A percentile compares a stretch with the other conserved stretches of the same genome.
phyloP scores from a whole-genome alignment of 2,888 invertebrate species.

The Ormyrus thymus region DNA sequence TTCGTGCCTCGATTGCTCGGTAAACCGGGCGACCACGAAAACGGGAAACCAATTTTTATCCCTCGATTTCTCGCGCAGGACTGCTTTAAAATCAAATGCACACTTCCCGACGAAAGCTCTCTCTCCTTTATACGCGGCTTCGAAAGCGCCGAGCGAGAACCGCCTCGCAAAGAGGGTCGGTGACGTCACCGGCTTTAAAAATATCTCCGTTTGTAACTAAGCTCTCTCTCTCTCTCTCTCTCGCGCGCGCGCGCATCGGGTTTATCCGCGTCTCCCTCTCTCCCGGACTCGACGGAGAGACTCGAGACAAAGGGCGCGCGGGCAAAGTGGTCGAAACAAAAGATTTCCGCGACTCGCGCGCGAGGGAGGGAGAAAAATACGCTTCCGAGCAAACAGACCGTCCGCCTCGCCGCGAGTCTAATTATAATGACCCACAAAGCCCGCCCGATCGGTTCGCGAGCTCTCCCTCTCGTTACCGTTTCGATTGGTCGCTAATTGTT shows the following conservation, averaged over 20 bases:
- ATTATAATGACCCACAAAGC: slow-evolving; percentile 44
- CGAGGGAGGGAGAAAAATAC: slow-evolving; percentile 18
- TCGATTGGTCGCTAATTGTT: too few species aligned
- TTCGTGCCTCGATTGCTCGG: too few species aligned
- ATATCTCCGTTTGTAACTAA: slow-evolving; percentile 59
- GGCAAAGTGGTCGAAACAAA: slow-evolving; percentile 37
- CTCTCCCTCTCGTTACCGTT: too few species aligned
- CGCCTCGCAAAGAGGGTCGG: slow-evolving; percentile 54
- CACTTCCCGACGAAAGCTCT: background rate
- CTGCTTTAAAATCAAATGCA: too few species aligned
- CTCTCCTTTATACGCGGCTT: background rate
- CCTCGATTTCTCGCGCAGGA: too few species aligned
- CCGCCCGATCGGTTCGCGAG: background rate
- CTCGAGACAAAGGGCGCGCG: slow-evolving; percentile 57
- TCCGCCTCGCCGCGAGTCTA: slow-evolving; percentile 2
- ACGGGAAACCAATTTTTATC: too few species aligned
- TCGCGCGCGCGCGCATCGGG: slow-evolving; percentile 5
- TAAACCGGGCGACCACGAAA: too few species aligned
- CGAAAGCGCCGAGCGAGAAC: slow-evolving; percentile 24
- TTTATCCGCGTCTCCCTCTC: background rate
- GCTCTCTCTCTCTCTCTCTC: slow-evolving; percentile 2
- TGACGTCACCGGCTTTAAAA: slow-evolving; percentile 61
- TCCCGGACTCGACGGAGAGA: slow-evolving; percentile 2
- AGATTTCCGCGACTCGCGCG: slow-evolving; percentile 28
- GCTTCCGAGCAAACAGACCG: slow-evolving; percentile 13